Evolutionary conservation across 1,140 invertebrate species (phyloP).

Genomic region (Aphaenogaster ashmeadi): DNA sequence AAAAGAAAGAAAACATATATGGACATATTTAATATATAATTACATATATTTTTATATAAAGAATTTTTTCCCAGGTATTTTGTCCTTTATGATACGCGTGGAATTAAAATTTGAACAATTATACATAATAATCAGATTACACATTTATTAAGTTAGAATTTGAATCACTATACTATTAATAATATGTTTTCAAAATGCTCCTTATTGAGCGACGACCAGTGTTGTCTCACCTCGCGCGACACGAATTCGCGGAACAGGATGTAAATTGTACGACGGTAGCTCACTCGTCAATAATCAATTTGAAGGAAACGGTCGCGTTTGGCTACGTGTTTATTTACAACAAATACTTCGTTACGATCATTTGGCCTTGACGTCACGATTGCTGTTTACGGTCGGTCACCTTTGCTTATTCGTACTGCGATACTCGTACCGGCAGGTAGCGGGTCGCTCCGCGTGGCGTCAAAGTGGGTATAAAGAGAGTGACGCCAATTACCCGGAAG

Average conservation of each 20-base stretch:
- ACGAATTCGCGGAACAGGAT: background rate
- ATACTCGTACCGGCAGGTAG: background rate
- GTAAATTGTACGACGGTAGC: background rate
- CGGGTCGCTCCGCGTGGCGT: background rate
- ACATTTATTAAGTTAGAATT: background rate
- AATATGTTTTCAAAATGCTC: background rate
- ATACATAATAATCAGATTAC: background rate
- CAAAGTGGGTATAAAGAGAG: no score
- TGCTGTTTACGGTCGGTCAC: background rate
- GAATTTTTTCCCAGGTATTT: no score
- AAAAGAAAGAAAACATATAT: no score
- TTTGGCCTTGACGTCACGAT: background rate
- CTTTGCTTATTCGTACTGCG: background rate
- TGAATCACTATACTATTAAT: background rate
- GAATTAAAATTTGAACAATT: background rate
- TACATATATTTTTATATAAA: no score
- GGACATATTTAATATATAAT: no score
- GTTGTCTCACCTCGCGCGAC: background rate
- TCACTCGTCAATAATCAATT: background rate
- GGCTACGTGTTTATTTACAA: background rate
- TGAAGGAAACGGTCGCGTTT: background rate
- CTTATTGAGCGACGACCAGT: background rate
- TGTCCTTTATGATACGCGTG: no score
- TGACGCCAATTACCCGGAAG: no score
- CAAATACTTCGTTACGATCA: background rate